A percentile compares a stretch with the other conserved stretches of the same genome.
These are phyloP conservation scores for Macrobrachium rosenbergii DNA, from an alignment of 1,140 invertebrate genomes.

Conservation along the genomic window DNA sequence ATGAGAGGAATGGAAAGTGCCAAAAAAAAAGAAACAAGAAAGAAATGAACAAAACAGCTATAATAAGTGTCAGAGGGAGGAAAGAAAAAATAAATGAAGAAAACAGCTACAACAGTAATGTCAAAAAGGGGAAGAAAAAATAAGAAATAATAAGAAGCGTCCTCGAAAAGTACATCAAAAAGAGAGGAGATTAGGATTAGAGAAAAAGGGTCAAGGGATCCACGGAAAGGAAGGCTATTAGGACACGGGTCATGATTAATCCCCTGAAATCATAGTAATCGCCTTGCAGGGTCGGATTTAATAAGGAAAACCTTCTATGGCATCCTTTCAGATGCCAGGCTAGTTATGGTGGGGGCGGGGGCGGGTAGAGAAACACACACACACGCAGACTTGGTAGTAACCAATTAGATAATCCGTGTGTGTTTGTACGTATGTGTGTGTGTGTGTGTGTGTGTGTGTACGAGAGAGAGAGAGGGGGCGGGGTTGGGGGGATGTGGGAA, in stretches of 20 bases:
- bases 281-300: not conserved
- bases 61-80: no score
- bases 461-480: constrained; percentile 4
- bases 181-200: not conserved
- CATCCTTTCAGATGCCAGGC: not conserved
- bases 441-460: not conserved
- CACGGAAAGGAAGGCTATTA: not conserved
- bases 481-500: no score
- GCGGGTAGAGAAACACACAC: accelerated
- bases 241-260: not conserved
- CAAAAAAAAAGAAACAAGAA: no score
- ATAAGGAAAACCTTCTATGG: not conserved
- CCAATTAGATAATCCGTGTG: no score
- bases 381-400: no score
- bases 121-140: no score
- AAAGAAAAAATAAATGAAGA: no score
- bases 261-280: not conserved
- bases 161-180: not conserved
- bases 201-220: not conserved
- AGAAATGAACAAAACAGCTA: no score
- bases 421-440: no score
- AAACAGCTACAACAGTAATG: no score
- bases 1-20: no score
- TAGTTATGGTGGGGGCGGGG: not conserved
- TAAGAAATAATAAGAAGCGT: no score